Base-by-base conservation (phyloP, 1,140 invertebrate genomes). In the Drosophila tropicalis region DNA sequence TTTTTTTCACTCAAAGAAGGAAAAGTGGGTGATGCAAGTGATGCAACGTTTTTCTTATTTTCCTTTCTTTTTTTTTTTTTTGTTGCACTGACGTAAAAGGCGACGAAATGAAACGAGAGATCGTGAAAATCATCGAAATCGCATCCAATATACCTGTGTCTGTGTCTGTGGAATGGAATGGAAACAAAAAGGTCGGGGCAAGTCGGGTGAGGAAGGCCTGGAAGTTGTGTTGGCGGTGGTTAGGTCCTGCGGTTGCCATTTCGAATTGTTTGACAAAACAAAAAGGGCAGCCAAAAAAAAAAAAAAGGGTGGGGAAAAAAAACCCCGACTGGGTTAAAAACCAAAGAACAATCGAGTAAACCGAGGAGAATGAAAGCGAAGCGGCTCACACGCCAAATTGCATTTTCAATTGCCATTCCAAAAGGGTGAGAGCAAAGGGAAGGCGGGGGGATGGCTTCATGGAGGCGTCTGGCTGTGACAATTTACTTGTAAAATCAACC, bases 401-500 rank as follows among this genome's bases (percentile, higher is more conserved):
- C 79, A 78, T 77, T 81, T 81, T 51, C 66, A 81, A 77, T 70
- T 81, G 79, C 55, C 71, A 54, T 12, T 62, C 47, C 13, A 5
- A 25, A 10, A 47, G 62, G 41, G 47, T 9, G n/a, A n/a, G n/a
- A n/a, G n/a, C n/a, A n/a, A n/a, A n/a, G 44, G 25, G 61, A 29
- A 0, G 10, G 36, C 3, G 61, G 25, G 9, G 1, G 25, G n/a
- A 17, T 12, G 12, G 51, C 9, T 5, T 1, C 39, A 29, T 12
- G 15, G 41, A 60, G 29, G 17, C 62, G 40, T 47, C 47, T 77
- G 67, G 58, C 68, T 44, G 61, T 79, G 76, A 79, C 77, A 79
- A 79, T 79, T 79, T 79, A 79, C 77, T 79, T 79, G 76, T 79
- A 74, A 74, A 79, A 79, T 62, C 76, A 79, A 79, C 77, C 77